Conservation (phyloP, 1,140 invertebrate species). For the Tetramorium parvispinum region DNA sequence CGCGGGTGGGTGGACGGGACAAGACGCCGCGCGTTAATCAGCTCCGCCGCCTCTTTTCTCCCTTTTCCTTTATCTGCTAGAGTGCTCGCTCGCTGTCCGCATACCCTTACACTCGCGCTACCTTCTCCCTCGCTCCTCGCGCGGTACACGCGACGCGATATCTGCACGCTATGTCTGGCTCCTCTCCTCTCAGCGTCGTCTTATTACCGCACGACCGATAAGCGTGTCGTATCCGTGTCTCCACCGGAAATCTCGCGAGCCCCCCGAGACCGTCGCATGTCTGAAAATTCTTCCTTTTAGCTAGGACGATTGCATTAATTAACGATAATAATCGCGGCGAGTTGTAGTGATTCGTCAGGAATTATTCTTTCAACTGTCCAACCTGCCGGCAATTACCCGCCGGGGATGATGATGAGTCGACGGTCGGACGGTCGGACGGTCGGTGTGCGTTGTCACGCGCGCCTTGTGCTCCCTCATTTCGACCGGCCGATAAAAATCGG, state of each 20-base stretch:
- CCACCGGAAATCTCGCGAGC: constrained; percentile 68
- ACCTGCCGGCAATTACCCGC: not conserved
- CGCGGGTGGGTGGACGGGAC: constrained; percentile 77
- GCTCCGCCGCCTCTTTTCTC: constrained; percentile 44
- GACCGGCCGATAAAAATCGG: constrained; percentile 3
- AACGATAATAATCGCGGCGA: constrained; percentile 35
- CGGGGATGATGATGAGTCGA: not conserved
- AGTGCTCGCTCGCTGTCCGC: not conserved
- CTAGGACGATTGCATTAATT: constrained; percentile 43
- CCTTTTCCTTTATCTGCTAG: not conserved
- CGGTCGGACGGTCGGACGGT: not conserved
- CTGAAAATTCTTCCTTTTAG: constrained; percentile 43
- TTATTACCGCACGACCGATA: constrained; percentile 67
- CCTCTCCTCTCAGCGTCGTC: constrained; percentile 26
- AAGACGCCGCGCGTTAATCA: constrained; percentile 82
- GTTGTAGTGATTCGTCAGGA: constrained; percentile 21
- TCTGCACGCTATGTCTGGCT: constrained; percentile 4
- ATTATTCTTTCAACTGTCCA: constrained; percentile 8
- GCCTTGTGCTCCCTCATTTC: constrained; percentile 17
- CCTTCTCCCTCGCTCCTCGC: not conserved
- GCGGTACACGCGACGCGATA: constrained; percentile 35
- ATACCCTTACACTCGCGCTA: too few species aligned
- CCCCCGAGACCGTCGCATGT: constrained; percentile 25
- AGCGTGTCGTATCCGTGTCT: constrained; percentile 31
- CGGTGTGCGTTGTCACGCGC: constrained; percentile 43